Evolutionary conservation across 1,140 invertebrate species (phyloP).

Genomic region (Adoxophyes honmai): DNA sequence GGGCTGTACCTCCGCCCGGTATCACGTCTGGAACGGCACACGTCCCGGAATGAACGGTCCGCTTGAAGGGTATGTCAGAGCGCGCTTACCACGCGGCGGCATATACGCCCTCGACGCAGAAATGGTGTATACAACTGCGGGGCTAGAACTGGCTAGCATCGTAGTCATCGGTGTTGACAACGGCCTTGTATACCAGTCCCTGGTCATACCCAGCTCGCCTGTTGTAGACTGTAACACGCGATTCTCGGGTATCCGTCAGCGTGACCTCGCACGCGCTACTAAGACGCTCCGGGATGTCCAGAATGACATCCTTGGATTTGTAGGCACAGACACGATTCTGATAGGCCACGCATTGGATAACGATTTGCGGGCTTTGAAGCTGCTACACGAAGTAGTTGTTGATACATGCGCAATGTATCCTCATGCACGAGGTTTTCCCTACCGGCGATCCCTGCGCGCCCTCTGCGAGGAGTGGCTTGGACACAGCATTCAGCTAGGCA

Average conservation of each 20-base stretch:
- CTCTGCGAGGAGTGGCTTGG: constrained; percentile 84
- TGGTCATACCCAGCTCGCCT: constrained; percentile 85
- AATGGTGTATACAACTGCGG: constrained; percentile 92
- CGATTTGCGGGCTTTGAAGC: constrained; percentile 90
- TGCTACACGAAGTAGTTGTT: constrained; percentile 90
- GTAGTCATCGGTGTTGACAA: constrained; percentile 87
- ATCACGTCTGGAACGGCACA: constrained; percentile 87
- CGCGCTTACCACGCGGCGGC: constrained; percentile 72
- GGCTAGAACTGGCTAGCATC: constrained; percentile 90
- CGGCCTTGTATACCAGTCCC: constrained; percentile 85
- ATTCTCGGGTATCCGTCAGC: constrained; percentile 89
- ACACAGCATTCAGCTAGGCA: constrained; percentile 89
- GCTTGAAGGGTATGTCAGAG: constrained; percentile 81
- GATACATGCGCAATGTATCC: constrained; percentile 93
- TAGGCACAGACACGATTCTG: constrained; percentile 90
- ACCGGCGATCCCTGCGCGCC: constrained; percentile 86
- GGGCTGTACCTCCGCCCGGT: constrained; percentile 81
- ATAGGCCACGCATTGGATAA: constrained; percentile 97
- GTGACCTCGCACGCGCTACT: constrained; percentile 79
- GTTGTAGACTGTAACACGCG: constrained; percentile 93
- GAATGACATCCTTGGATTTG: constrained; percentile 86
- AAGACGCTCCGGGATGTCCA: constrained; percentile 90
- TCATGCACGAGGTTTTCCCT: constrained; percentile 87
- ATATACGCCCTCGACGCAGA: constrained; percentile 94
- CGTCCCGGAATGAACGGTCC: constrained; percentile 83